Conservation (phyloP, 2,797 vertebrate genomes). For the Silurus aristotelis region DNA sequence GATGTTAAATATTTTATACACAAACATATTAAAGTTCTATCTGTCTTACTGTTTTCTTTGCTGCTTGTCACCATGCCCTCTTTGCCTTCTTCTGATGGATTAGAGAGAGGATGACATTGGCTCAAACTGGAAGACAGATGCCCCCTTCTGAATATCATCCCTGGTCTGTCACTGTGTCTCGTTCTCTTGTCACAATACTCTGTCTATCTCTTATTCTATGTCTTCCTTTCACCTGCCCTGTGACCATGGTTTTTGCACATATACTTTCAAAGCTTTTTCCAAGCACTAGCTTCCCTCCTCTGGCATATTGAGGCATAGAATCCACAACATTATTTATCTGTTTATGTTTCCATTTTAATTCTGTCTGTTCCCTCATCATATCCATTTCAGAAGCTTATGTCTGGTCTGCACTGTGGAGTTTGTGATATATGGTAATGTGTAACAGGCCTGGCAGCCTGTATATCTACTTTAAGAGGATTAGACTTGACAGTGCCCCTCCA, state of each 20-base stretch:
- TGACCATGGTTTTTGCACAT: slow-evolving; percentile 23
- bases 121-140: slow-evolving; percentile 33
- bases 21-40: slow-evolving; percentile 71
- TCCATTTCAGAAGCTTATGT: slow-evolving; percentile 55
- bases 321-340: slow-evolving; percentile 50
- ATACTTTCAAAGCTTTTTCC: slow-evolving; percentile 21
- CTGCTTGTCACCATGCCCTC: slow-evolving; percentile 46
- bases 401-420: slow-evolving; percentile 48
- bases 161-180: slow-evolving; percentile 33
- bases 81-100: slow-evolving; percentile 29
- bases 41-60: slow-evolving; percentile 56
- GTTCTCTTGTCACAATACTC: slow-evolving; percentile 19
- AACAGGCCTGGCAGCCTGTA: slow-evolving; percentile 60
- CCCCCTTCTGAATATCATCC: slow-evolving; percentile 22
- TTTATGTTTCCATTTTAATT: slow-evolving; percentile 53
- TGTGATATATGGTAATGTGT: slow-evolving; percentile 61
- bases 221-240: slow-evolving; percentile 14
- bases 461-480: slow-evolving; percentile 75
- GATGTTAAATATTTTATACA: slow-evolving; percentile 79
- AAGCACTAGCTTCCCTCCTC: slow-evolving; percentile 15
- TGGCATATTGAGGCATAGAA: slow-evolving; percentile 8
- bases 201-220: neutral
- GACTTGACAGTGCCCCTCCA: slow-evolving; percentile 49
- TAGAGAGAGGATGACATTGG: slow-evolving; percentile 30
- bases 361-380: slow-evolving; percentile 50